These are phyloP conservation scores for Poliocrania exsul DNA, from an alignment of 2,797 vertebrate species.

Conservation along the genomic window DNA sequence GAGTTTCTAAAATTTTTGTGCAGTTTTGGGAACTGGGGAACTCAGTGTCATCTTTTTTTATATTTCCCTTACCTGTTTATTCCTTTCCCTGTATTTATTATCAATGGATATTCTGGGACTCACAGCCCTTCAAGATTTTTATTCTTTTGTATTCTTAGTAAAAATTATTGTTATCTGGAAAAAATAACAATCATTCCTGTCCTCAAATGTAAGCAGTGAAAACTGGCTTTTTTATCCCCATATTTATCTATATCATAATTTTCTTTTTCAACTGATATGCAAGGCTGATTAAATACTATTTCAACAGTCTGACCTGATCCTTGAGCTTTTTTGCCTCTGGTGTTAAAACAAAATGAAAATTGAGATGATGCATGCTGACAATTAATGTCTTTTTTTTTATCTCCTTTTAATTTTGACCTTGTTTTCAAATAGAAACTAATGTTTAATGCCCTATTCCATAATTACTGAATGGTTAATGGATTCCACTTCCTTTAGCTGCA, in stretches of 20 bases:
- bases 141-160: background rate
- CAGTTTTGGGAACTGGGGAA: background rate
- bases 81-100: background rate
- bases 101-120: background rate
- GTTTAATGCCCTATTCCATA: background rate
- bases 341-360: background rate
- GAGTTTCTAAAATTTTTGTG: background rate
- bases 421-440: background rate
- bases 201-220: background rate
- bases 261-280: background rate
- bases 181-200: background rate
- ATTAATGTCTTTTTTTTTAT: background rate
- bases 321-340: background rate
- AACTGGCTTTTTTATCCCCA: background rate
- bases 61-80: background rate
- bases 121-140: background rate
- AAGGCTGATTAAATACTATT: background rate
- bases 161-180: background rate
- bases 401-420: background rate
- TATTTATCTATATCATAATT: background rate
- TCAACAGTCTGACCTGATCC: background rate
- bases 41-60: background rate
- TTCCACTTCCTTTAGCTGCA: background rate
- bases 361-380: background rate
- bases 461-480: background rate